Percentiles rank a stretch among this genome's conserved stretches.
Conservation (phyloP, 2,888 invertebrate genomes). For the Tiliacea aurago region DNA sequence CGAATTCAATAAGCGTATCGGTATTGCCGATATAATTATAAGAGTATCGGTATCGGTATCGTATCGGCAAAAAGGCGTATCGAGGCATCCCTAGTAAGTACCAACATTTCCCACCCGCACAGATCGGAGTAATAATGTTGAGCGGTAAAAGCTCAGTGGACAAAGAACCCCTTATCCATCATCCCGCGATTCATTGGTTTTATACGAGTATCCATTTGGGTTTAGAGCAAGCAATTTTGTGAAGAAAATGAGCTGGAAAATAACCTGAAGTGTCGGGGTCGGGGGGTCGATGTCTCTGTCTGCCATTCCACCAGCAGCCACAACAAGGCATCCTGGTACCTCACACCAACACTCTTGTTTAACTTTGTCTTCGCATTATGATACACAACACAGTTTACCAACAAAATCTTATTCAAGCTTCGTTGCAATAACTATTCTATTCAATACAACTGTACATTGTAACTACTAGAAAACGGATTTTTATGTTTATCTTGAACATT, state of each 20-base stretch:
- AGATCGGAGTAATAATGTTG: conserved; percentile 27
- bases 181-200: conserved; percentile 53
- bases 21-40: no score
- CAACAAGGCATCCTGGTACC: conserved; percentile 84
- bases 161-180: conserved; percentile 53
- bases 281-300: conserved; percentile 88
- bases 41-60: no score
- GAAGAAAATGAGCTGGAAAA: conserved; percentile 60
- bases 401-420: conserved; percentile 44
- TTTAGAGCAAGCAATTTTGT: conserved; percentile 50
- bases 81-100: no score
- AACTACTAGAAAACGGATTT: conserved; percentile 17
- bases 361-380: conserved; percentile 54
- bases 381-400: conserved; percentile 40
- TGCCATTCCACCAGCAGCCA: conserved; percentile 89
- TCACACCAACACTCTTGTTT: conserved; percentile 60
- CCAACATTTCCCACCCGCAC: conserved; percentile 19
- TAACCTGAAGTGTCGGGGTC: conserved; percentile 82
- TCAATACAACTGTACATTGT: conserved; percentile 38
- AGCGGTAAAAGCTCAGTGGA: conserved; percentile 50
- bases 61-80: no score
- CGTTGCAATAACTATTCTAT: conserved; percentile 21
- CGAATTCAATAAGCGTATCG: no score
- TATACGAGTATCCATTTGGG: conserved; percentile 44
- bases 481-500: conserved; percentile 43